phyloP scores from a whole-genome alignment of 2,888 invertebrate species.

The Scaptomyza polygonia region DNA sequence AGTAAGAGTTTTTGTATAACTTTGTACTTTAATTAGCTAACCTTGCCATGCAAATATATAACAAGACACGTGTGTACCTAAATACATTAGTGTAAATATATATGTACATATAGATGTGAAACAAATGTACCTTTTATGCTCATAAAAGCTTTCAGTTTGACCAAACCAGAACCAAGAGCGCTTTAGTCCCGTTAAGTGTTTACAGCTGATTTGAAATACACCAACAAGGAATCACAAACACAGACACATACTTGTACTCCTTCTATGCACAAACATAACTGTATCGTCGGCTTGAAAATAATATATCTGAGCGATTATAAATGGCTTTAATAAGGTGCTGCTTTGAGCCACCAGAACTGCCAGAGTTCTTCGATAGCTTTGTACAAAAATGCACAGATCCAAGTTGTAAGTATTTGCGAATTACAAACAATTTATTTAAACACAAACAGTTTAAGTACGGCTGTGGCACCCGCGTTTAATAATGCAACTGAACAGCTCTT shows the following conservation, averaged over 20 bases:
- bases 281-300: slow-evolving; percentile 2
- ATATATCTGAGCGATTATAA: slow-evolving; percentile 4
- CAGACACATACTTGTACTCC: neutral
- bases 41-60: slow-evolving; percentile 1
- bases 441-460: neutral
- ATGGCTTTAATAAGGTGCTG: slow-evolving; percentile 88
- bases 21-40: slow-evolving; percentile 2
- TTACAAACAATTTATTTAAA: neutral
- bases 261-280: neutral
- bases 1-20: slow-evolving; percentile 11
- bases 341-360: slow-evolving; percentile 90
- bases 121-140: slow-evolving; percentile 12
- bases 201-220: slow-evolving; percentile 60
- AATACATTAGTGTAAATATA: slow-evolving; percentile 3
- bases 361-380: slow-evolving; percentile 90
- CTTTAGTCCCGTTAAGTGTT: slow-evolving; percentile 53
- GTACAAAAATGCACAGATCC: slow-evolving; percentile 92
- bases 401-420: slow-evolving; percentile 89
- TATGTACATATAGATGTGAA: slow-evolving; percentile 15
- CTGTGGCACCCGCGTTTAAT: neutral
- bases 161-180: too few relatives aligned
- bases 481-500: too few relatives aligned
- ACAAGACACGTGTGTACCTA: slow-evolving; percentile 47
- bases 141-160: too few relatives aligned
- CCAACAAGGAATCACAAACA: slow-evolving; percentile 3